phyloP scores from a whole-genome alignment of 1,140 invertebrate genomes.

The Thrips palmi region DNA sequence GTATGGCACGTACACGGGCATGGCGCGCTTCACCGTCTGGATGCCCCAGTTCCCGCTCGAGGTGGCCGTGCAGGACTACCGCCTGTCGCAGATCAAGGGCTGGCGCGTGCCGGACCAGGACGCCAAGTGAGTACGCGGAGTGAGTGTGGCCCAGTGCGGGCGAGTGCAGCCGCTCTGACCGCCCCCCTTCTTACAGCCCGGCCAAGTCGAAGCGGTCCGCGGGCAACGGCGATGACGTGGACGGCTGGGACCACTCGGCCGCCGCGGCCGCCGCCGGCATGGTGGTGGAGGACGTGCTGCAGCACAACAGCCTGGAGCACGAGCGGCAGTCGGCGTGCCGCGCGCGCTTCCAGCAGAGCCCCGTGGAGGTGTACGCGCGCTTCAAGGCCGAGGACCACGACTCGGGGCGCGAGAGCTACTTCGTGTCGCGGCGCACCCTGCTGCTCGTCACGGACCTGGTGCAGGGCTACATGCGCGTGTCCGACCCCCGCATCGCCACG shows the following conservation, averaged over 20 bases:
- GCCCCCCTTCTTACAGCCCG: conserved; percentile 12
- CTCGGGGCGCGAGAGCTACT: conserved; percentile 73
- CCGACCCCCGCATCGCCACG: conserved; percentile 72
- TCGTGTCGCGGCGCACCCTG: conserved; percentile 72
- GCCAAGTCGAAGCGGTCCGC: conserved; percentile 32
- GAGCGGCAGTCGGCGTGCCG: conserved; percentile 36
- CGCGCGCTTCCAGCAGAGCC: conserved; percentile 74
- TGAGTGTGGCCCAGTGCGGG: too few relatives aligned
- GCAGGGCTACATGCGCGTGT: conserved; percentile 57
- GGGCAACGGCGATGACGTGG: conserved; percentile 6
- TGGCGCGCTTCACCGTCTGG: conserved; percentile 85
- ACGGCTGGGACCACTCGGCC: conserved; percentile 13
- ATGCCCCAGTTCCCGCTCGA: conserved; percentile 89
- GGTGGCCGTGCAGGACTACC: conserved; percentile 68
- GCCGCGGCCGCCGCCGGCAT: conserved; percentile 9
- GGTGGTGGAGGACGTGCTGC: conserved; percentile 16
- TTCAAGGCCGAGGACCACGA: conserved; percentile 83
- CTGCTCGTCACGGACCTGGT: conserved; percentile 84
- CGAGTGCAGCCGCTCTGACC: not conserved
- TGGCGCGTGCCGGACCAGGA: conserved; percentile 67
- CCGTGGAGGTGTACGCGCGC: conserved; percentile 69
- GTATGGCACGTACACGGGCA: conserved; percentile 77
- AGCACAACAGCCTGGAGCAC: conserved; percentile 10
- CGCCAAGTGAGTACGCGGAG: conserved; percentile 23
- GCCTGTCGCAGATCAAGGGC: conserved; percentile 78